phyloP scores from a whole-genome alignment of 2,888 invertebrate genomes.

The Polietes domitor region DNA sequence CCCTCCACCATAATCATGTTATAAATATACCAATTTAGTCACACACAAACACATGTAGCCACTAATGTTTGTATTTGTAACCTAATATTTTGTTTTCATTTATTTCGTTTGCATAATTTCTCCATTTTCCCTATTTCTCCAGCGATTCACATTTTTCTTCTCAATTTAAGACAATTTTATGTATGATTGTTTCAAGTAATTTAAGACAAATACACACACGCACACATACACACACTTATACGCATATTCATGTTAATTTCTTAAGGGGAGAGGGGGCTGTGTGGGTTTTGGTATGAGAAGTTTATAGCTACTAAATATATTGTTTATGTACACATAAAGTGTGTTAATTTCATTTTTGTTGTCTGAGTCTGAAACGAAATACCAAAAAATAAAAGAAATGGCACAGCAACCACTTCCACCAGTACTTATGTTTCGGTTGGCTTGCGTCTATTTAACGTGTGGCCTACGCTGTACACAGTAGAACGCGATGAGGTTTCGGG shows the following conservation, averaged over 20 bases:
- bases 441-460: too few relatives aligned
- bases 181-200: slow-evolving; percentile 47
- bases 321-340: slow-evolving; percentile 55
- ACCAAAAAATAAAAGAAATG: not conserved
- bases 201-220: slow-evolving; percentile 32
- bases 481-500: too few relatives aligned
- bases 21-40: not conserved
- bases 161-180: slow-evolving; percentile 55
- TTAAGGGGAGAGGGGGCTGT: not conserved
- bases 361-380: slow-evolving; percentile 27
- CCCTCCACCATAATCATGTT: too few relatives aligned
- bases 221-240: not conserved
- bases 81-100: slow-evolving; percentile 5
- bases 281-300: not conserved
- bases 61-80: not conserved
- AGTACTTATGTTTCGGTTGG: not conserved
- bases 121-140: not conserved
- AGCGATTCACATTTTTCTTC: slow-evolving; percentile 41
- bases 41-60: not conserved
- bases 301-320: slow-evolving; percentile 49
- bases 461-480: too few relatives aligned
- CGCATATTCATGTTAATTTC: not conserved
- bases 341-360: slow-evolving; percentile 57
- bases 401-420: not conserved
- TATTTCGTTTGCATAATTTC: slow-evolving; percentile 34